Conservation (phyloP, 2,888 invertebrate genomes). For the Lochmaea capreae region DNA sequence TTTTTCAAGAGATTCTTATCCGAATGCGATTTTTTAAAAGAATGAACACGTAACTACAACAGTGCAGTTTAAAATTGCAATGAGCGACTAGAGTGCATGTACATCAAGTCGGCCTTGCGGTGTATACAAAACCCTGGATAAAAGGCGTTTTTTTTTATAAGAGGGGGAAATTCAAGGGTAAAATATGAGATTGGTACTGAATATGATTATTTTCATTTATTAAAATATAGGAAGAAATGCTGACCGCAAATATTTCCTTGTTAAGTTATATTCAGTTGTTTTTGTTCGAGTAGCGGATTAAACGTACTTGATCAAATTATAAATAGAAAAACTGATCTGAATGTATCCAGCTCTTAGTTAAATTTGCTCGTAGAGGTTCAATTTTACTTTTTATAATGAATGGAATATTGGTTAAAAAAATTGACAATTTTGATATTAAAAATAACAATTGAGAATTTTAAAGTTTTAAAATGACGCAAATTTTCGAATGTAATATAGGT, state of each 20-base stretch:
- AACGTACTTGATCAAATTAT: slow-evolving; percentile 25
- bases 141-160: slow-evolving; percentile 61
- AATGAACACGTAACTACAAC: slow-evolving; percentile 49
- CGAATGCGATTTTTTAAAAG: slow-evolving; percentile 39
- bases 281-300: slow-evolving; percentile 13
- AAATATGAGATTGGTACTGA: slow-evolving; percentile 54
- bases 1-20: slow-evolving; percentile 29
- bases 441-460: too few relatives aligned
- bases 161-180: slow-evolving; percentile 63
- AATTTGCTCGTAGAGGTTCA: background rate
- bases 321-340: slow-evolving; percentile 19
- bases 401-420: too few relatives aligned
- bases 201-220: slow-evolving; percentile 49
- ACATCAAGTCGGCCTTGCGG: slow-evolving; percentile 60
- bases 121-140: slow-evolving; percentile 61
- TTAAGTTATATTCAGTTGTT: slow-evolving; percentile 23
- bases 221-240: slow-evolving; percentile 46
- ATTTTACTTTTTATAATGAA: background rate
- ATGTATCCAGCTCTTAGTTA: background rate
- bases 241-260: slow-evolving; percentile 42
- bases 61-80: slow-evolving; percentile 53
- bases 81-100: slow-evolving; percentile 57
- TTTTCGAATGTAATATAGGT: too few relatives aligned
- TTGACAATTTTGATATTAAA: too few relatives aligned
- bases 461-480: too few relatives aligned